Conservation (phyloP, 2,113 vertebrate genomes). For the Echinops telfairi region DNA sequence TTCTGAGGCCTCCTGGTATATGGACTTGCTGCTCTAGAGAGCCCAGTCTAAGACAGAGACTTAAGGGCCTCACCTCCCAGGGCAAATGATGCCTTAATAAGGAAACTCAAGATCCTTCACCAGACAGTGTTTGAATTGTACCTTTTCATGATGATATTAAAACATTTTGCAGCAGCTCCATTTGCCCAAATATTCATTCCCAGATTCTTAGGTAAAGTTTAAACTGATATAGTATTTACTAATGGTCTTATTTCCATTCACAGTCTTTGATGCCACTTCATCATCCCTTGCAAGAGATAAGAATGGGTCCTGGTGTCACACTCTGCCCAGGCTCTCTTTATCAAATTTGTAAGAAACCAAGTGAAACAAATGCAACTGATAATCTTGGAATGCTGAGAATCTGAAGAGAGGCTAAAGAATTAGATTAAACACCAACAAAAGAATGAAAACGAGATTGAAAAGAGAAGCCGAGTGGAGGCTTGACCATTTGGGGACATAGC, state of each 20-base stretch:
- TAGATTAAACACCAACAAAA: no score
- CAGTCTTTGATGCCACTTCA: background rate
- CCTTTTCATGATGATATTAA: background rate
- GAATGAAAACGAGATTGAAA: no score
- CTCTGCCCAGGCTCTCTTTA: no score
- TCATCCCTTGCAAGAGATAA: no score
- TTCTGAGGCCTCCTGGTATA: no score
- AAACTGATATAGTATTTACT: background rate
- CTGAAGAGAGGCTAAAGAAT: no score
- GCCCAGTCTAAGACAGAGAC: background rate
- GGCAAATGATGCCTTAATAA: background rate
- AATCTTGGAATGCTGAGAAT: no score
- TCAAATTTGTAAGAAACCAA: no score
- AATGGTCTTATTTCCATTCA: background rate
- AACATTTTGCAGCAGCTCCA: background rate
- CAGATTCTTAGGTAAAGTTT: background rate
- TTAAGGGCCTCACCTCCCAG: background rate
- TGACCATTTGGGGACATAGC: no score
- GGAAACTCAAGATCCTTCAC: background rate
- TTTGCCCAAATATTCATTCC: background rate
- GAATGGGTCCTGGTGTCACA: no score
- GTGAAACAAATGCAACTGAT: no score
- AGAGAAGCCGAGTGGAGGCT: no score
- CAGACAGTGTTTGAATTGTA: background rate
- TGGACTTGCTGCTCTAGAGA: background rate